Percentiles rank a stretch among this genome's conserved stretches.
Conservation (phyloP, 2,888 invertebrate species). For the Megaustenia siamemsis region DNA sequence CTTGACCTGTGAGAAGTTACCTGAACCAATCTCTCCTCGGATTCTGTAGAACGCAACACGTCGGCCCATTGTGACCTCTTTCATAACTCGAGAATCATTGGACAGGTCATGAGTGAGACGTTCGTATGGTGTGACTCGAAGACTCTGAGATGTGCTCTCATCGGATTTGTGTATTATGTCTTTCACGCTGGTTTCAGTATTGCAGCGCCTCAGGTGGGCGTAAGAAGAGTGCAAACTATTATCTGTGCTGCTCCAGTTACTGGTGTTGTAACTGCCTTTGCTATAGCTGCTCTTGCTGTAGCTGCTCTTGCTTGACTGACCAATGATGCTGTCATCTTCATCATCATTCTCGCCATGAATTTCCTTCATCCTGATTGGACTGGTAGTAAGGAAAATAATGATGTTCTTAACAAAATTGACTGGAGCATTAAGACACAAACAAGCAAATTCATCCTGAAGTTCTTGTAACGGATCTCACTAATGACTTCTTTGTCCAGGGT, state of each 20-base stretch:
- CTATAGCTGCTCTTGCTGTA: slow-evolving; percentile 35
- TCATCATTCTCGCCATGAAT: slow-evolving; percentile 6
- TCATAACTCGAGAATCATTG: slow-evolving; percentile 79
- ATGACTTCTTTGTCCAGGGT: background rate
- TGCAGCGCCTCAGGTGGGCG: slow-evolving; percentile 43
- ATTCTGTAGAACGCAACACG: slow-evolving; percentile 88
- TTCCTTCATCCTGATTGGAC: slow-evolving; percentile 20
- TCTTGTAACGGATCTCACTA: background rate
- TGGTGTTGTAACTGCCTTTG: slow-evolving; percentile 40
- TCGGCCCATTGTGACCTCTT: slow-evolving; percentile 86
- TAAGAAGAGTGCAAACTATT: background rate
- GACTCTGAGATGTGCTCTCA: slow-evolving; percentile 57
- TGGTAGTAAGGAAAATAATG: background rate
- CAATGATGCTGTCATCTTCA: slow-evolving; percentile 4
- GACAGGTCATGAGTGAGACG: slow-evolving; percentile 74
- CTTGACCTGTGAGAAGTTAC: slow-evolving; percentile 90
- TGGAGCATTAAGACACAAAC: background rate
- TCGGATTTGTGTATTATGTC: slow-evolving; percentile 49
- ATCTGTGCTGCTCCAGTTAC: slow-evolving; percentile 1
- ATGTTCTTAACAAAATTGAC: background rate
- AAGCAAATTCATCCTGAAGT: background rate
- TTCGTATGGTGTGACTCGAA: slow-evolving; percentile 72
- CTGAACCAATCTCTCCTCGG: slow-evolving; percentile 87
- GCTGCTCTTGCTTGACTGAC: slow-evolving; percentile 8
- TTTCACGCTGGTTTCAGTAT: slow-evolving; percentile 51